Percentiles rank a stretch among this genome's conserved stretches.
Evolutionary conservation across 2,113 vertebrate species (phyloP).

Genomic region (Saimiri boliviensis): DNA sequence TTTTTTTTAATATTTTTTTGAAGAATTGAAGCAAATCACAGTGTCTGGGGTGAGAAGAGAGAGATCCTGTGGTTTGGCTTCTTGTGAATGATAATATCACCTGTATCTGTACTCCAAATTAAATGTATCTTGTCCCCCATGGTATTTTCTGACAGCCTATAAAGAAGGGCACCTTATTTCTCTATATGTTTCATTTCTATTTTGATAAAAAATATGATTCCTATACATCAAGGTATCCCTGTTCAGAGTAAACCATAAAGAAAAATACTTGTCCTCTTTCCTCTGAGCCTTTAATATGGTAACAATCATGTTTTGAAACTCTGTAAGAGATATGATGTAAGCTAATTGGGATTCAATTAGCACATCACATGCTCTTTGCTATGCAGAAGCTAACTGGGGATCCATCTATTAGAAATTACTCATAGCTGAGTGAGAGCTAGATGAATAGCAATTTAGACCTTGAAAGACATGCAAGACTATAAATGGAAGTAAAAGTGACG

Average conservation of each 20-base stretch:
- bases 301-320: conserved; percentile 71
- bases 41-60: not conserved
- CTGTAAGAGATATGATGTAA: conserved; percentile 69
- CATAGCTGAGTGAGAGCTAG: conserved; percentile 66
- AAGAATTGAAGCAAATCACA: not conserved
- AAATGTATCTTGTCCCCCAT: not conserved
- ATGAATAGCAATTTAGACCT: conserved; percentile 77
- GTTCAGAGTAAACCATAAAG: not conserved
- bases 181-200: not conserved
- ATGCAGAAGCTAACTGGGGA: conserved; percentile 62
- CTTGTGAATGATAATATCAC: not conserved
- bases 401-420: conserved; percentile 76
- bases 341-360: conserved; percentile 77
- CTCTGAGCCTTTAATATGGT: conserved; percentile 32
- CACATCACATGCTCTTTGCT: conserved; percentile 67
- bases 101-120: not conserved
- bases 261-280: conserved; percentile 49
- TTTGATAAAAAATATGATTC: conserved; percentile 4
- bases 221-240: not conserved
- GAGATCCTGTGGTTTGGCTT: not conserved
- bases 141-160: not conserved
- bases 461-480: conserved; percentile 71
- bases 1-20: conserved; percentile 43
- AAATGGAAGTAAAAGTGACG: conserved; percentile 76
- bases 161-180: not conserved